Evolutionary conservation across 2,797 vertebrate species (phyloP), one percentile per base, ranked within the genome.

Genomic region (Alcedo quadribrachys): DNA sequence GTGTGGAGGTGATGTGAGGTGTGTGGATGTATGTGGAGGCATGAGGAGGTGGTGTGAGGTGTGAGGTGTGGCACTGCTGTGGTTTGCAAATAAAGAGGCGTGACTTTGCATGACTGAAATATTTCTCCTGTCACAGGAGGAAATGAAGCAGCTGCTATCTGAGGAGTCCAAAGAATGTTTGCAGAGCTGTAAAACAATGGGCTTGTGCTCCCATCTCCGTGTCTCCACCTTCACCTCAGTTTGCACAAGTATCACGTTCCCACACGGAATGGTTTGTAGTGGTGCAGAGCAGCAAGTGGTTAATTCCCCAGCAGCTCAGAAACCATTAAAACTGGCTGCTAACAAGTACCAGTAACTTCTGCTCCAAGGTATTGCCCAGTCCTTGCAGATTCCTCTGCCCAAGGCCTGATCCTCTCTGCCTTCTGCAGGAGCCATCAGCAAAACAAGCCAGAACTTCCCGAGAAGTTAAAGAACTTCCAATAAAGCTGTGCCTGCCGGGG

Each of bases 71-170:
- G 57, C 85, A 16, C 40, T 12, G 70, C 43, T 33, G 3, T 19
- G 95, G 92, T 92, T 92, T 95, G 94, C 94, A 95, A 92, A 95
- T 89, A 91, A 76, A 91, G 89, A 93, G 87, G 84, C 74, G 91
- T 74, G 93, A 67, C 93, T 35, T n/a, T 21, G 32, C 63, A 16
- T 68, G 78, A n/a, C 69, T 82, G 83, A 33, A 53, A 58, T 14
- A 45, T 74, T 89, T 76, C 71, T 78, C 85, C 74, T 33, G 45
- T 70, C 76, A 25, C 33, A 62, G 61, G 50, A 90, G 80, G 84
- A 96, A 94, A 77, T 77, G 71, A 87, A 89, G 92, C 53, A 89
- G 77, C 81, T 12, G 15, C 81, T 77, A 74, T 80, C 95, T 92
- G 89, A 68, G 61, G 90, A 95, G 96, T 66, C 85, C 92, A 90